phyloP scores from a whole-genome alignment of 2,797 vertebrate species.

The Megaceryle alcyon region DNA sequence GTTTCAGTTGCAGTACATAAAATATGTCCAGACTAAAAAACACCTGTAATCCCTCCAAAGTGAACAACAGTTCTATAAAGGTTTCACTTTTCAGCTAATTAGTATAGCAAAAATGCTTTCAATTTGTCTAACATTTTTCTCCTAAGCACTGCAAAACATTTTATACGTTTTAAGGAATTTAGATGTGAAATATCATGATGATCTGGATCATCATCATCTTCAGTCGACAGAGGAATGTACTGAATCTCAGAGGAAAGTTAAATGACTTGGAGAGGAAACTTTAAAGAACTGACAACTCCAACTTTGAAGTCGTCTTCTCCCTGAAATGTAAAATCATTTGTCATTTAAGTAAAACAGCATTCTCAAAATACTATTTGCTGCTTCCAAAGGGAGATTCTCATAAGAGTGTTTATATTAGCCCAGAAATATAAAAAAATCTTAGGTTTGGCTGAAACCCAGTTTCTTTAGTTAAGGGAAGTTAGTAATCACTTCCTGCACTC shows the following conservation, averaged over 20 bases:
- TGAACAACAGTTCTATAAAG: background rate
- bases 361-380: background rate
- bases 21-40: background rate
- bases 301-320: background rate
- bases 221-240: background rate
- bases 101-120: background rate
- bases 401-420: background rate
- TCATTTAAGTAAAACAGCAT: background rate
- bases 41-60: background rate
- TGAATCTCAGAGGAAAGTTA: background rate
- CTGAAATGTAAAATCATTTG: background rate
- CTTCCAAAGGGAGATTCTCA: background rate
- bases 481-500: background rate
- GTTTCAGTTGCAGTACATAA: background rate
- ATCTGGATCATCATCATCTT: background rate
- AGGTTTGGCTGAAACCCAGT: background rate
- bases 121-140: background rate
- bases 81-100: background rate
- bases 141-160: background rate
- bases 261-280: background rate
- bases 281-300: background rate
- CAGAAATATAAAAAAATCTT: background rate
- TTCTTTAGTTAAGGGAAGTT: background rate
- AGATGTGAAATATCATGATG: background rate
- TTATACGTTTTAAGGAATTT: background rate